Evolutionary conservation across 2,797 vertebrate genomes (phyloP).

Genomic region (Acanthornis magna): DNA sequence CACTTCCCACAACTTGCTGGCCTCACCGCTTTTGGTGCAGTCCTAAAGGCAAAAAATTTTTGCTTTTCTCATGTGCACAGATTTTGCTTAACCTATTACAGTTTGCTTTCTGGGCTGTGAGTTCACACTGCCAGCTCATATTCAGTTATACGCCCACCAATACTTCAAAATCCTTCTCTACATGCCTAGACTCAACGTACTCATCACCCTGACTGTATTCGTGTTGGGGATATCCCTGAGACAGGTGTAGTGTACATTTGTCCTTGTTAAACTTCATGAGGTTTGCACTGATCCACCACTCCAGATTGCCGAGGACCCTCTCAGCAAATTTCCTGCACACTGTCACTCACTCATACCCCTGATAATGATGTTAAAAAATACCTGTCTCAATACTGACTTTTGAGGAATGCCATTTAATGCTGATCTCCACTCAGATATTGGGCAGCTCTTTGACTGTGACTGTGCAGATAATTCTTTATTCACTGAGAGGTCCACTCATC

Average conservation of each 20-base stretch:
- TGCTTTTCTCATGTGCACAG: no score
- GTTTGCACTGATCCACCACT: rapidly evolving
- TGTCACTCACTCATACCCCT: background rate
- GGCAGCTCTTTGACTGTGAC: background rate
- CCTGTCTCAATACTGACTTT: rapidly evolving
- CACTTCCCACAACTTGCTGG: background rate
- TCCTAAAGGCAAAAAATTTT: background rate
- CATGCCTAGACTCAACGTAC: background rate
- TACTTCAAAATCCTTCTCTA: background rate
- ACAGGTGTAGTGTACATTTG: background rate
- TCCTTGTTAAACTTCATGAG: background rate
- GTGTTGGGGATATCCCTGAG: background rate
- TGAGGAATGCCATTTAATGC: background rate
- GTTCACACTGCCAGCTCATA: background rate
- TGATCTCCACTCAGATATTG: background rate
- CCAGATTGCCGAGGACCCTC: background rate
- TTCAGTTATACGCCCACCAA: background rate
- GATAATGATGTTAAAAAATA: background rate
- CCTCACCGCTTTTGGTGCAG: background rate
- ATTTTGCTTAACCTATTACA: no score
- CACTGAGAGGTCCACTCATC: background rate
- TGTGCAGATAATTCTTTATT: background rate
- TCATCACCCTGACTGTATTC: background rate
- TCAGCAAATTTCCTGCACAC: background rate
- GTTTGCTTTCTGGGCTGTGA: background rate